These are phyloP conservation scores for Oreochromis mossambicus DNA, from an alignment of 2,797 vertebrate genomes.

Conservation along the genomic window DNA sequence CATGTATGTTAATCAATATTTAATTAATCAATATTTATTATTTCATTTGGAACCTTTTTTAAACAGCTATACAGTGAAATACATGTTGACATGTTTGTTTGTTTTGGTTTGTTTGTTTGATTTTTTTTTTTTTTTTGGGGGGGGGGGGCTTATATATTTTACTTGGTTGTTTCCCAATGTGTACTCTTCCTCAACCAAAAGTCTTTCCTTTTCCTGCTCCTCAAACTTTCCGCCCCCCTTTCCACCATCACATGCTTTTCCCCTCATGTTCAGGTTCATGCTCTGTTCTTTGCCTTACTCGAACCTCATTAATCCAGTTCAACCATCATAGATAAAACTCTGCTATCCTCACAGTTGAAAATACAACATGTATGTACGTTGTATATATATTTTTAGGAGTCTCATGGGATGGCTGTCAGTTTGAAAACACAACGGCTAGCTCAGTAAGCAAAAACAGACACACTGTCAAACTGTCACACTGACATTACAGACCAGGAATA, in stretches of 20 bases:
- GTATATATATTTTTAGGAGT: neutral
- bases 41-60: neutral
- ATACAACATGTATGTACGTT: neutral
- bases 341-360: neutral
- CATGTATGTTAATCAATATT: neutral
- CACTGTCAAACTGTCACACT: neutral
- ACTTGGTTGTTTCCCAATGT: constrained; percentile 2
- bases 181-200: neutral
- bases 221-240: neutral
- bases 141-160: constrained; percentile 10
- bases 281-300: neutral
- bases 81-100: neutral
- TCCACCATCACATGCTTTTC: neutral
- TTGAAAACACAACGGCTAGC: neutral
- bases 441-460: neutral
- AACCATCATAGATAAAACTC: neutral
- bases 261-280: neutral
- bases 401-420: neutral
- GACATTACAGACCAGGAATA: neutral
- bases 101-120: neutral
- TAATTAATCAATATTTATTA: neutral
- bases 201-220: neutral
- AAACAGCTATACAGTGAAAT: neutral
- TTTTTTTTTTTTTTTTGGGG: too few relatives aligned
- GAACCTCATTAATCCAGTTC: neutral